Percentiles rank a stretch among this genome's conserved stretches.
phyloP scores from a whole-genome alignment of 2,888 invertebrate species.

The Clanis bilineata region DNA sequence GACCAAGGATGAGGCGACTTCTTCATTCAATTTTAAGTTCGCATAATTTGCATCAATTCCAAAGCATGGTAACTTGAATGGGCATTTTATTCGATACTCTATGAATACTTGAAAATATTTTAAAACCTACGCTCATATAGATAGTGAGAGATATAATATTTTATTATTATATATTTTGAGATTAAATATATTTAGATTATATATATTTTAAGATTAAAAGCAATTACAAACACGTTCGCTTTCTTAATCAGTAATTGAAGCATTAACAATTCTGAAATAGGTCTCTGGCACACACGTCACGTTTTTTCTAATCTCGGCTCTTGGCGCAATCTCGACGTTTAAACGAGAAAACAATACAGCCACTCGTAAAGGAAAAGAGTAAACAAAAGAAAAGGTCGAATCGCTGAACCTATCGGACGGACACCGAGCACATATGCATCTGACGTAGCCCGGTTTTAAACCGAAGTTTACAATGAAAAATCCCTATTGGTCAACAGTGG shows the following conservation, averaged over 20 bases:
- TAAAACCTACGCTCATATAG: no score
- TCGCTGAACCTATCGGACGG: constrained; percentile 64
- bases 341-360: constrained; percentile 72
- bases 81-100: background rate
- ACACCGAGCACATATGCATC: constrained; percentile 56
- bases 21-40: constrained; percentile 69
- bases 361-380: constrained; percentile 70
- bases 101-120: constrained; percentile 22
- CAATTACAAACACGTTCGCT: constrained; percentile 25
- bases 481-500: constrained; percentile 20
- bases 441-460: constrained; percentile 57
- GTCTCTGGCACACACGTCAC: constrained; percentile 67
- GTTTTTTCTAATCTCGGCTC: constrained; percentile 76
- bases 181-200: no score
- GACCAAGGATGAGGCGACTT: constrained; percentile 53
- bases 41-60: constrained; percentile 58
- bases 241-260: constrained; percentile 16
- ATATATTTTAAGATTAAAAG: constrained; percentile 27
- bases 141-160: no score
- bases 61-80: constrained; percentile 1
- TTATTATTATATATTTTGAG: no score
- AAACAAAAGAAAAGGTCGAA: constrained; percentile 75
- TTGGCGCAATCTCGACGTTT: constrained; percentile 66
- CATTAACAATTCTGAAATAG: constrained; percentile 61
- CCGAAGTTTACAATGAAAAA: constrained; percentile 54